A percentile compares a stretch with the other conserved stretches of the same genome.
Evolutionary conservation across 2,113 vertebrate genomes (phyloP).

Genomic region (Butorides virescens): DNA sequence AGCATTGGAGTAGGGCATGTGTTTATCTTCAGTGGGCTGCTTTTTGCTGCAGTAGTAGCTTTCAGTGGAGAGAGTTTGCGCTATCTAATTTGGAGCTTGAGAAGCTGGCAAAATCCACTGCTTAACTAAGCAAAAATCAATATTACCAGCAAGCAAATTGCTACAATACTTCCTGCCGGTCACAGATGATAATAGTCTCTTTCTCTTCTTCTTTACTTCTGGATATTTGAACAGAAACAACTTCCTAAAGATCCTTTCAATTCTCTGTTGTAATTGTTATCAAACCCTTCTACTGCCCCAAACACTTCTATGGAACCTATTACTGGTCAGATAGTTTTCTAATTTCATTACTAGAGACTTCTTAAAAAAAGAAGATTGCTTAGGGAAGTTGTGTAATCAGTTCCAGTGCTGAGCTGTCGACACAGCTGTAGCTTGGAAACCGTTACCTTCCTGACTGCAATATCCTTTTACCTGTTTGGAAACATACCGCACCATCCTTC

Average conservation of each 20-base stretch:
- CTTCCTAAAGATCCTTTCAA: neutral
- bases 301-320: neutral
- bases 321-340: neutral
- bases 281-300: neutral
- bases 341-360: neutral
- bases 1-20: neutral
- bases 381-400: neutral
- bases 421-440: neutral
- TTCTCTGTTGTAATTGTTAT: neutral
- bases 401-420: neutral
- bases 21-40: neutral
- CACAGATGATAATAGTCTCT: neutral
- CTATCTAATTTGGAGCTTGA: neutral
- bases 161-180: neutral
- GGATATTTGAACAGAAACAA: neutral
- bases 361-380: neutral
- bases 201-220: neutral
- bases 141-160: neutral
- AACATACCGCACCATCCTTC: neutral
- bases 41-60: constrained; percentile 8
- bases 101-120: constrained; percentile 18
- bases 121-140: constrained; percentile 5
- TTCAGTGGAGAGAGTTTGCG: neutral
- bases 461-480: neutral
- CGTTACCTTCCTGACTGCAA: neutral